Conservation (phyloP, 2,113 vertebrate species). For the Motacilla tschutschensis region DNA sequence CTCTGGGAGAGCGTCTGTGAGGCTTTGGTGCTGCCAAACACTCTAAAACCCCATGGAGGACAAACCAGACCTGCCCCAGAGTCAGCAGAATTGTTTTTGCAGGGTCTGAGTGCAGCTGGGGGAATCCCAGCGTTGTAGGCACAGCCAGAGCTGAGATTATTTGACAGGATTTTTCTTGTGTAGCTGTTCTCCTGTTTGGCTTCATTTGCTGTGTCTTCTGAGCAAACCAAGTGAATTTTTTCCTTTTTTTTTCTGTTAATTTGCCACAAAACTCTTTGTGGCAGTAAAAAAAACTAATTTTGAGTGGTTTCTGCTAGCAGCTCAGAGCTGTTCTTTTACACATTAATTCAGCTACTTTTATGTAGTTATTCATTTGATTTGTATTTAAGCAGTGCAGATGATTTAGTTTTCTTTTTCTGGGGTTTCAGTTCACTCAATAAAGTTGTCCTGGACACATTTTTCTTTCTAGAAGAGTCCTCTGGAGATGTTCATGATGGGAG, state of each 20-base stretch:
- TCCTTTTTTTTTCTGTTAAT: no score
- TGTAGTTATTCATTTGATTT: accelerated
- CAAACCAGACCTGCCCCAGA: no score
- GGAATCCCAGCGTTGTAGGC: no score
- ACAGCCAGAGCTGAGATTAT: no score
- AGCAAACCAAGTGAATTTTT: background rate
- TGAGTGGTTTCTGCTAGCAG: background rate
- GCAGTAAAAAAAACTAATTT: background rate
- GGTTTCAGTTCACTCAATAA: background rate
- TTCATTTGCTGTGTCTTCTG: background rate
- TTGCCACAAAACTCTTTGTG: background rate
- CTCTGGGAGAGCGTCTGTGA: no score
- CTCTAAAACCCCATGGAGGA: no score
- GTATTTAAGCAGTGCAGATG: background rate
- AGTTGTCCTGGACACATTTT: background rate
- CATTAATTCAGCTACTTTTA: background rate
- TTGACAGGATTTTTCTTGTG: no score
- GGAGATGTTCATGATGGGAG: background rate
- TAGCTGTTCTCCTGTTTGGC: accelerated
- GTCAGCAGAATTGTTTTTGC: no score
- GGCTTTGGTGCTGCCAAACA: no score
- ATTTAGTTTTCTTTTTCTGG: background rate
- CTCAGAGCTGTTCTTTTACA: background rate
- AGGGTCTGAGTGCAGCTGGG: no score
- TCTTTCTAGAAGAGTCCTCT: background rate